Evolutionary conservation across 2,888 invertebrate genomes (phyloP).

Genomic region (Bimastos eiseni): DNA sequence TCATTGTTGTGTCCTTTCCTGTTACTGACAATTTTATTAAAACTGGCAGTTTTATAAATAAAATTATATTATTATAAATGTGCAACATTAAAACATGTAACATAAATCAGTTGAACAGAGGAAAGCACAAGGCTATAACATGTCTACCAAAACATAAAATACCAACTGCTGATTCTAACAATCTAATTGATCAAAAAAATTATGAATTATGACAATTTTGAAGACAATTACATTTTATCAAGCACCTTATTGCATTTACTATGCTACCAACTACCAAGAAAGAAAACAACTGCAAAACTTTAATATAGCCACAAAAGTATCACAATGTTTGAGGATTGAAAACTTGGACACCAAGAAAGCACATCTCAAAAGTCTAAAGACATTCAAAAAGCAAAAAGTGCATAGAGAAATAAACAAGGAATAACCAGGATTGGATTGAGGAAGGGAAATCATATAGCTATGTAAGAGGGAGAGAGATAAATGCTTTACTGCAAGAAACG

Average conservation of each 20-base stretch:
- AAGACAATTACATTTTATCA: neutral
- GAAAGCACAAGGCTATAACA: neutral
- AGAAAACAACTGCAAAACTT: neutral
- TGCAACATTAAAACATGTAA: neutral
- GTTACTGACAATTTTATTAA: neutral
- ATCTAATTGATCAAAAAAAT: neutral
- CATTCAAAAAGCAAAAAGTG: no score
- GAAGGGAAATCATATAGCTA: neutral
- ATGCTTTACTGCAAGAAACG: neutral
- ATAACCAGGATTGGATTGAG: neutral
- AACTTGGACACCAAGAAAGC: neutral
- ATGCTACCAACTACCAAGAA: neutral
- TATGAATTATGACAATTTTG: neutral
- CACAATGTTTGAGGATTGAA: neutral
- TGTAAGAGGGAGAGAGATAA: neutral
- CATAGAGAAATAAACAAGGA: neutral
- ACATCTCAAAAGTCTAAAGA: no score
- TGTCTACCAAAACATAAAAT: neutral
- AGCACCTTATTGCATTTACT: neutral
- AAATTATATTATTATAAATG: no score
- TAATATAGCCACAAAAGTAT: neutral
- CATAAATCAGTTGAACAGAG: no score
- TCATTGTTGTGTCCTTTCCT: neutral
- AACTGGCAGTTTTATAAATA: neutral
- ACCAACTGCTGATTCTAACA: neutral